Base-by-base conservation (phyloP, 1,140 invertebrate genomes). In the Ceratina australensis region DNA sequence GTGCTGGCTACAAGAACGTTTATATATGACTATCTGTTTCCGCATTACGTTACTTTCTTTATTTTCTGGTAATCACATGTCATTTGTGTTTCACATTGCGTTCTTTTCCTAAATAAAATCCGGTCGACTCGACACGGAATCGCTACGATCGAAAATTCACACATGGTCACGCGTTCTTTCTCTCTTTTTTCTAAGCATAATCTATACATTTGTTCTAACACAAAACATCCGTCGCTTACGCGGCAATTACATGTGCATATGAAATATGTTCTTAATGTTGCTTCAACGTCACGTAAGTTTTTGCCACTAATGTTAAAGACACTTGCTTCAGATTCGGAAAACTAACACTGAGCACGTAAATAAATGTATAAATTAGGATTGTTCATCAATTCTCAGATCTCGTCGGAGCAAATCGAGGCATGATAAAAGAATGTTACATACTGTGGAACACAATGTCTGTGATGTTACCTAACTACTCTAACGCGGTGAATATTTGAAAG, bases 1-100 rank as follows among this genome's bases (percentile, higher is more conserved):
- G 91, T 92, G 91, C 91, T 92, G 91, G 89, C 90, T 92, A 89
- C 65, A 81, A 83, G 76, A 86, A 80, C 87, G 89, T 88, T 84
- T 87, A 89, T 89, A 88, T 87, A 89, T 87, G 75, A 87, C 81
- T 87, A 86, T 85, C 76, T 72, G 73, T 82, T 80, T 86, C 82
- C 83, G 64, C n/a, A 52, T 22, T 54, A 28, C 24, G n/a, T 67
- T 59, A 24, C 22, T 24, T 59, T 20, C 16, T 3, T 42, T 18
- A 28, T 16, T 68, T 66, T n/a, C 47, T 78, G 50, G 64, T 77
- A 78, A 72, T 72, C 75, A 76, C 72, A 66, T 72, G 67, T 60
- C 72, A 84, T 66, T 81, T 84, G 83, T 84, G 82, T 83, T 83
- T 83, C 76, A 83, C 81, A 75, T 72, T 66, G 52, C 57, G 13